A percentile compares a stretch with the other conserved stretches of the same genome.
Conservation (phyloP, 1,140 invertebrate species). For the Macrostomum lignano region DNA sequence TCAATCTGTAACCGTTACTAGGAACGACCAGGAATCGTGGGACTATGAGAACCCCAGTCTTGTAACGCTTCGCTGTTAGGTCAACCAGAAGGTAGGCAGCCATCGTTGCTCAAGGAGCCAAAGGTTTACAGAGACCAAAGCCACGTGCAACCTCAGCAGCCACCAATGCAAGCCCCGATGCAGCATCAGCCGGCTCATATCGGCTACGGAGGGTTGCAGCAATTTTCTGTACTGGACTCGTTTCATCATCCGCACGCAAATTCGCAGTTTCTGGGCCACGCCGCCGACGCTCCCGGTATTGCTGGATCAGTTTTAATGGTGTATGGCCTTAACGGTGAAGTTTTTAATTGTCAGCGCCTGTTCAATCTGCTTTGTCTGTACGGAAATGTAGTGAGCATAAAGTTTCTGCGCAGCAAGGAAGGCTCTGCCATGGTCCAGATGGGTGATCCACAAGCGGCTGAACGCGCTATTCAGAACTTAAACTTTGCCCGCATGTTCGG, state of each 20-base stretch:
- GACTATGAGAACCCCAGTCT: conserved; percentile 51
- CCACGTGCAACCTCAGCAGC: neutral
- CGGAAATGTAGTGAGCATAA: conserved; percentile 85
- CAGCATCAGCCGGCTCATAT: neutral
- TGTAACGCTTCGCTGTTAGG: neutral
- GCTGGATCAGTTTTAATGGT: conserved; percentile 41
- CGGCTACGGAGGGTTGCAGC: no score
- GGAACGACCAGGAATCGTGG: conserved; percentile 89
- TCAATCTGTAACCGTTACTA: conserved; percentile 46
- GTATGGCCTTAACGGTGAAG: conserved; percentile 65
- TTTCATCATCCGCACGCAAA: neutral
- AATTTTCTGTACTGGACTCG: neutral
- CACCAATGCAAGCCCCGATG: neutral
- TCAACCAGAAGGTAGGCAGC: neutral
- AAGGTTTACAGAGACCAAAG: neutral
- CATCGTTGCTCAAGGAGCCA: neutral
- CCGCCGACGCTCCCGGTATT: conserved; percentile 10
- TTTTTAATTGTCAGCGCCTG: conserved; percentile 75
- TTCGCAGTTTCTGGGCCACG: neutral
- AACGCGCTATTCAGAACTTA: conserved; percentile 66
- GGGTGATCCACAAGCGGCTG: conserved; percentile 72
- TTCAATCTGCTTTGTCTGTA: conserved; percentile 96
- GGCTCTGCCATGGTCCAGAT: conserved; percentile 98
- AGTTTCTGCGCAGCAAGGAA: conserved; percentile 91
- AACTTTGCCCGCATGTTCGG: conserved; percentile 60